A percentile compares a stretch with the other conserved stretches of the same genome.
Evolutionary conservation across 1,140 invertebrate species (phyloP).

Genomic region (Pachyrhynchus sulphureomaculatus): DNA sequence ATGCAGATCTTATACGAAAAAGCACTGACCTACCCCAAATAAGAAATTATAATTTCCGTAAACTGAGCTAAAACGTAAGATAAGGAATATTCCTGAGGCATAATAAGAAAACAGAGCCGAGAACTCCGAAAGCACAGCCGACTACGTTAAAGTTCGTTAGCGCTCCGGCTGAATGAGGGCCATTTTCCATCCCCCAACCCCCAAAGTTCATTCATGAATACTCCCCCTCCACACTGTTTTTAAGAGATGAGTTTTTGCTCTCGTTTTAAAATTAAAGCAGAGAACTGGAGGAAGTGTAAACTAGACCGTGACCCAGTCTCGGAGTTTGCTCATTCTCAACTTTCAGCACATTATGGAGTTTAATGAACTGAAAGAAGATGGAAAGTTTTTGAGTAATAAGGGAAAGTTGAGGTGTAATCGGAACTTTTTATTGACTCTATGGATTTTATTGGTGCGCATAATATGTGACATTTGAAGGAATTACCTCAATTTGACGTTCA

Average conservation of each 20-base stretch:
- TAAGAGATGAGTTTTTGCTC: conserved; percentile 29
- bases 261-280: conserved; percentile 32
- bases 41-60: conserved; percentile 8
- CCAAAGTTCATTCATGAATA: conserved; percentile 21
- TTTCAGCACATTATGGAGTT: conserved; percentile 26
- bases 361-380: conserved; percentile 23
- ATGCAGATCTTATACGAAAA: no score
- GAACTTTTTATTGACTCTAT: conserved; percentile 2
- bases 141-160: conserved; percentile 29
- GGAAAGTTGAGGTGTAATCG: conserved; percentile 15
- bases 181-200: not conserved
- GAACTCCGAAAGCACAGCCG: conserved; percentile 16
- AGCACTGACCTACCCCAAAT: no score
- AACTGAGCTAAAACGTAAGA: not conserved
- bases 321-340: conserved; percentile 22
- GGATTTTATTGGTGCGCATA: not conserved
- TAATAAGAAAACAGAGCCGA: conserved; percentile 26
- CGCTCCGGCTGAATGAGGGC: conserved; percentile 18
- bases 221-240: conserved; percentile 22
- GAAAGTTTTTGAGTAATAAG: conserved; percentile 25
- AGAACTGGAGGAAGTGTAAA: conserved; percentile 30
- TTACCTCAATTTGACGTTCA: no score
- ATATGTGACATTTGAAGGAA: no score
- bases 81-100: conserved; percentile 3
- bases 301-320: conserved; percentile 30